phyloP scores from a whole-genome alignment of 1,140 invertebrate species.

The Bradysia coprophila region DNA sequence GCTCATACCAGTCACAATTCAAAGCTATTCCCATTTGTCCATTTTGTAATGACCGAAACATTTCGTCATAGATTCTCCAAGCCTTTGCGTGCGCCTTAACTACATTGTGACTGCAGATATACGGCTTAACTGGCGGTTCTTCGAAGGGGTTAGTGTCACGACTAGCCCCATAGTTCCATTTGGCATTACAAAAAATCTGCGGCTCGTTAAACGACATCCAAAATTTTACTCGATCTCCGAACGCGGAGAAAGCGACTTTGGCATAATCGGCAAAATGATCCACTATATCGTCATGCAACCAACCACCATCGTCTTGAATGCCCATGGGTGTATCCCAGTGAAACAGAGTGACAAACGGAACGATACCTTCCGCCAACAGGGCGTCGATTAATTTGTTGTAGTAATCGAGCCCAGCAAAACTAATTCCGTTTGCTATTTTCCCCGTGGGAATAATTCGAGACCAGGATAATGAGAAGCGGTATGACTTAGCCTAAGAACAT shows the following conservation, averaged over 20 bases:
- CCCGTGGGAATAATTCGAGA: constrained; percentile 28
- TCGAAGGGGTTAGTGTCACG: constrained; percentile 21
- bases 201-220: constrained; percentile 40
- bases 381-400: constrained; percentile 21
- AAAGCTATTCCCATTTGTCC: constrained; percentile 30
- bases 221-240: constrained; percentile 23
- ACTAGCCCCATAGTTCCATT: constrained; percentile 21
- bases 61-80: constrained; percentile 23
- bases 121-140: constrained; percentile 24
- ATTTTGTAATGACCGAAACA: constrained; percentile 16
- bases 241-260: constrained; percentile 23
- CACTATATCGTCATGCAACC: constrained; percentile 20
- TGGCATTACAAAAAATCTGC: constrained; percentile 26
- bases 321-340: constrained; percentile 18
- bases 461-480: constrained; percentile 39
- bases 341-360: constrained; percentile 19
- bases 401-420: constrained; percentile 11
- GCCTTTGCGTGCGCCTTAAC: constrained; percentile 32
- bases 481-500: constrained; percentile 23
- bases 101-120: constrained; percentile 29
- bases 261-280: constrained; percentile 27
- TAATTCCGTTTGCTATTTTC: constrained; percentile 13
- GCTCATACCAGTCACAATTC: constrained; percentile 28
- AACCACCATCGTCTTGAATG: constrained; percentile 21
- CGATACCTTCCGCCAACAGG: constrained; percentile 28